phyloP scores from a whole-genome alignment of 2,797 vertebrate species.

The Zenarchopterus dispar region DNA sequence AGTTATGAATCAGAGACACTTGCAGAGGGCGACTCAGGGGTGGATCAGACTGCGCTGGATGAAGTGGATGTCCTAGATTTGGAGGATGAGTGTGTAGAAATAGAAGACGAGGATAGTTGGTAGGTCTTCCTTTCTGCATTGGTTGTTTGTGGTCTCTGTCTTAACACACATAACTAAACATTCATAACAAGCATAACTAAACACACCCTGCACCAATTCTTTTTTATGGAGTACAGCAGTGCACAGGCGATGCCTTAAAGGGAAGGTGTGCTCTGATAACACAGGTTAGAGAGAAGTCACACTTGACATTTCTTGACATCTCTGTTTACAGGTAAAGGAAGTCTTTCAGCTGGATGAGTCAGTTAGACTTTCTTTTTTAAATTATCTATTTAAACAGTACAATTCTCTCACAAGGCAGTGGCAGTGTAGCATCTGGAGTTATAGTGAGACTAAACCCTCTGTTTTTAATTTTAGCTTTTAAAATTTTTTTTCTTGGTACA shows the following conservation, averaged over 20 bases:
- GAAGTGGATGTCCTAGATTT: constrained; percentile 90
- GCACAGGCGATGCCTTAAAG: neutral
- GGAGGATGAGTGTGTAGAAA: constrained; percentile 83
- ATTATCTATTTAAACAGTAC: constrained; percentile 31
- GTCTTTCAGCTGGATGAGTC: constrained; percentile 47
- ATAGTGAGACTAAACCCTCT: constrained; percentile 9
- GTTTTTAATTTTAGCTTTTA: too few species aligned
- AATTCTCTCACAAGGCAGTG: constrained; percentile 33
- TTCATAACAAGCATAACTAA: too few species aligned
- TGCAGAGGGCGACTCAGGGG: constrained; percentile 68
- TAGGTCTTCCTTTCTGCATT: constrained; percentile 70
- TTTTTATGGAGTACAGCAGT: neutral
- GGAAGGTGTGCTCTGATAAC: neutral
- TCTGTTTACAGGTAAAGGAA: constrained; percentile 11
- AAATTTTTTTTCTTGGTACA: constrained; percentile 6
- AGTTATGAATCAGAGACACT: constrained; percentile 79
- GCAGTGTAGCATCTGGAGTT: constrained; percentile 20
- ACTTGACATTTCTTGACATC: constrained; percentile 2
- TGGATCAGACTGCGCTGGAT: constrained; percentile 83
- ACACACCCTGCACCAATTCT: too few species aligned
- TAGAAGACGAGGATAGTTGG: constrained; percentile 89
- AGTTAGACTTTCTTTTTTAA: constrained; percentile 30
- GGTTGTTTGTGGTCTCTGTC: neutral
- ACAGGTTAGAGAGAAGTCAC: neutral
- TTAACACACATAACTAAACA: too few species aligned